phyloP scores from a whole-genome alignment of 1,140 invertebrate genomes.

The Magallana angulata region DNA sequence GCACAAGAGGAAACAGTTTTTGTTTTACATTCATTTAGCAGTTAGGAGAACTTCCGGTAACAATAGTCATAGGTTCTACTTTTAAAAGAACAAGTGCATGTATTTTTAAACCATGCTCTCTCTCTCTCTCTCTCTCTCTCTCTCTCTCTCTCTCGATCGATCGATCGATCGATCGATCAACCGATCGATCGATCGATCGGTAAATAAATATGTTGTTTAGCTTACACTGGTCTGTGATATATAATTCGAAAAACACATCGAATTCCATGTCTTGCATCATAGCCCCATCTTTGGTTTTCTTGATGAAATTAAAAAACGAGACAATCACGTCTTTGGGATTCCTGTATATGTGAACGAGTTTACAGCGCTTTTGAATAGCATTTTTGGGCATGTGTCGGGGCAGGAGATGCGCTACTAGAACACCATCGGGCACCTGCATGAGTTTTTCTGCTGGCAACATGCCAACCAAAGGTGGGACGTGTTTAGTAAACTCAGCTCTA shows the following conservation, averaged over 20 bases:
- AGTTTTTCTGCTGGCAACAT: background rate
- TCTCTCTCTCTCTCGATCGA: too few relatives aligned
- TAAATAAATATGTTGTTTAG: background rate
- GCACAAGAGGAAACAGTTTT: too few relatives aligned
- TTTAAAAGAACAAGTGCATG: too few relatives aligned
- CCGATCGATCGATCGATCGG: too few relatives aligned
- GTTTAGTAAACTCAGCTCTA: background rate
- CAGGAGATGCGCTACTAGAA: background rate
- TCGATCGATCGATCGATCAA: rapidly evolving
- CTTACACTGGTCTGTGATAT: background rate
- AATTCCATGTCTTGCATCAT: background rate
- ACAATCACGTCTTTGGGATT: constrained; percentile 37
- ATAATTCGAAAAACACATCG: background rate
- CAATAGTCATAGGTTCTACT: too few relatives aligned
- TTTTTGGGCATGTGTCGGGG: constrained; percentile 25
- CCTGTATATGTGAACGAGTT: constrained; percentile 22
- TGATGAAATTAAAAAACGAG: constrained; percentile 10
- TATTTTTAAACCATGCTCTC: too few relatives aligned
- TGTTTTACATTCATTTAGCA: too few relatives aligned
- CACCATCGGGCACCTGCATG: background rate
- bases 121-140: too few relatives aligned
- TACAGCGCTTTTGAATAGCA: background rate
- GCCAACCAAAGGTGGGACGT: background rate
- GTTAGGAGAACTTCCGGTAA: too few relatives aligned
- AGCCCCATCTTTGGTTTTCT: constrained; percentile 13